Evolutionary conservation across 1,140 invertebrate species (phyloP).

Genomic region (Pseudomyrmex dendroicus): DNA sequence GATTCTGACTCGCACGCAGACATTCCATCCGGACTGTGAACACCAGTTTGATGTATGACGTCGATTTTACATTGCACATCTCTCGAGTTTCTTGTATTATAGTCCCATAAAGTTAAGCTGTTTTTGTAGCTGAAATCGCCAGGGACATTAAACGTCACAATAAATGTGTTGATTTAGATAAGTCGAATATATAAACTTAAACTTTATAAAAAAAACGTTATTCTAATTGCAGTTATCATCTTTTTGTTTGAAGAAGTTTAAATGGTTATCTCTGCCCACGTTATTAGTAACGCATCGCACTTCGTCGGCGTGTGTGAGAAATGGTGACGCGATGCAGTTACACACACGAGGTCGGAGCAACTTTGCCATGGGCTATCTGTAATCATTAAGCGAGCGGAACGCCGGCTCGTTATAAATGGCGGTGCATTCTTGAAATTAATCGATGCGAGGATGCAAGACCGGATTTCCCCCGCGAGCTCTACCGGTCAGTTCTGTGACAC

Average conservation of each 20-base stretch:
- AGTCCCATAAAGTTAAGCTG: neutral
- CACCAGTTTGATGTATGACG: neutral
- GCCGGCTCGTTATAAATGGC: constrained; percentile 70
- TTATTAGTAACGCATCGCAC: constrained; percentile 34
- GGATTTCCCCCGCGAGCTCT: neutral
- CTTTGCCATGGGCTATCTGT: constrained; percentile 42
- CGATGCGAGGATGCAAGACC: constrained; percentile 44
- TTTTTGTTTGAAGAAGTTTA: constrained; percentile 5
- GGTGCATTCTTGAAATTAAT: constrained; percentile 72
- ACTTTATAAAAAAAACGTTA: constrained; percentile 2
- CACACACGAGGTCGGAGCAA: constrained; percentile 38
- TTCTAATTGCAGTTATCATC: neutral
- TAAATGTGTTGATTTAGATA: constrained; percentile 35
- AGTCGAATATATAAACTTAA: neutral
- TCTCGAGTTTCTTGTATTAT: neutral
- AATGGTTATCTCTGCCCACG: constrained; percentile 2
- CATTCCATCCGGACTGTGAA: neutral
- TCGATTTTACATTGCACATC: neutral
- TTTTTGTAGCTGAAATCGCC: neutral
- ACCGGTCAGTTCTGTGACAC: constrained; percentile 9
- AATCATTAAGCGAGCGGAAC: constrained; percentile 57
- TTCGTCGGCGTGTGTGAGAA: constrained; percentile 36
- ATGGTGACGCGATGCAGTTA: constrained; percentile 52
- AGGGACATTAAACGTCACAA: too few species aligned
- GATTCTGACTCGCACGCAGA: neutral